A percentile compares a stretch with the other conserved stretches of the same genome.
phyloP scores from a whole-genome alignment of 2,888 invertebrate genomes.

The Orchesellides sinensis region DNA sequence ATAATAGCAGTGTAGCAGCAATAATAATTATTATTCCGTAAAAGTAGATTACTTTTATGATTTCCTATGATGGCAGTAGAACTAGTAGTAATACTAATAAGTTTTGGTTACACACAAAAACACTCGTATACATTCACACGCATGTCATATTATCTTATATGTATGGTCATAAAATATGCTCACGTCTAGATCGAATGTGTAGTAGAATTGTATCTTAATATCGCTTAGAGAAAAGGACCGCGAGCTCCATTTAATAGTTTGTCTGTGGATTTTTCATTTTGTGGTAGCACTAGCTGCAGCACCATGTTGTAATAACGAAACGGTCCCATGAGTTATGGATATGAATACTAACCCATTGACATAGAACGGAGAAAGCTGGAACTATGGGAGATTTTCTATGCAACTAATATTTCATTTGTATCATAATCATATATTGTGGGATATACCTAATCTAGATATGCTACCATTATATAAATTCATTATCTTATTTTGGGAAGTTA shows the following conservation, averaged over 20 bases:
- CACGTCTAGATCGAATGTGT: too few species aligned
- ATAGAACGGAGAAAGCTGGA: neutral
- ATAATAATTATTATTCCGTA: slow-evolving; percentile 21
- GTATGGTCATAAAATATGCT: too few species aligned
- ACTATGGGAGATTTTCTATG: slow-evolving; percentile 22
- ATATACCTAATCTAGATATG: too few species aligned
- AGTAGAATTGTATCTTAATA: neutral
- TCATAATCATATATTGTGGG: too few species aligned
- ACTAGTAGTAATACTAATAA: neutral
- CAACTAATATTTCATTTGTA: slow-evolving; percentile 46
- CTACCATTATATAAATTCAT: too few species aligned
- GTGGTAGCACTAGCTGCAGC: neutral
- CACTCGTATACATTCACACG: neutral
- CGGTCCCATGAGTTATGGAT: neutral
- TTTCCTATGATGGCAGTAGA: too few species aligned
- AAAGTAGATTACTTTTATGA: slow-evolving; percentile 24
- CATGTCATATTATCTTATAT: neutral
- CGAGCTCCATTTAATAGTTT: neutral
- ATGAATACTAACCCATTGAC: slow-evolving; percentile 42
- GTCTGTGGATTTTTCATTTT: neutral
- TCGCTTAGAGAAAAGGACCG: neutral
- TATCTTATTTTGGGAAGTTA: too few species aligned
- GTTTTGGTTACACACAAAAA: neutral
- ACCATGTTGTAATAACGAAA: too few species aligned
- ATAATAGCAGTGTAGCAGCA: neutral